phyloP scores from a whole-genome alignment of 2,797 vertebrate genomes.

The Podarcis siculus region DNA sequence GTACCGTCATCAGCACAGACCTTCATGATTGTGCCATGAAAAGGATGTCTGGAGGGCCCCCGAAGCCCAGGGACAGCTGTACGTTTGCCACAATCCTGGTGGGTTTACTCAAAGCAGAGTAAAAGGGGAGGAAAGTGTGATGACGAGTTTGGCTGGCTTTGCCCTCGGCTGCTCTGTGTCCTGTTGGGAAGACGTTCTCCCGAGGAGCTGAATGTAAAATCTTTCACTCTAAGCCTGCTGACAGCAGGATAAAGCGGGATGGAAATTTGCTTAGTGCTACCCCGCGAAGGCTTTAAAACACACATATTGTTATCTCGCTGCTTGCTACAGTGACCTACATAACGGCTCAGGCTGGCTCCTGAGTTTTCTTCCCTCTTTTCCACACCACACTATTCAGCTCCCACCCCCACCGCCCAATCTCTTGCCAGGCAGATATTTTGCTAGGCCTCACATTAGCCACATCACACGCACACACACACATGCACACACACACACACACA shows the following conservation, averaged over 20 bases:
- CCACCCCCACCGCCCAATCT: neutral
- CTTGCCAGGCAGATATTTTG: neutral
- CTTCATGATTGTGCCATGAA: too few species aligned
- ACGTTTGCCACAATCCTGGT: neutral
- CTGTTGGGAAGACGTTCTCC: neutral
- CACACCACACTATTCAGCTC: neutral
- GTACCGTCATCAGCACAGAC: too few species aligned
- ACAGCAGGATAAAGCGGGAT: constrained; percentile 10
- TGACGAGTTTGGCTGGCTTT: neutral
- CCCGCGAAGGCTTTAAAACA: constrained; percentile 32
- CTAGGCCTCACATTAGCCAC: neutral
- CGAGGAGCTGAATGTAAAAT: neutral
- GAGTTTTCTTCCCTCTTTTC: neutral
- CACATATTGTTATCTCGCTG: constrained; percentile 29
- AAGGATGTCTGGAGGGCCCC: too few species aligned
- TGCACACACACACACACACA: neutral
- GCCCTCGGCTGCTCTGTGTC: neutral
- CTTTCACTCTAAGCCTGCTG: constrained; percentile 10
- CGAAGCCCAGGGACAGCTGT: neutral
- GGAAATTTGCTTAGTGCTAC: constrained; percentile 31
- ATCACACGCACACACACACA: too few species aligned
- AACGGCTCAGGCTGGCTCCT: constrained; percentile 6
- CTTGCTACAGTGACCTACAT: constrained; percentile 44
- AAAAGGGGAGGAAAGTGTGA: neutral
- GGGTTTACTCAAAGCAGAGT: neutral